Evolutionary conservation across 2,888 invertebrate species (phyloP).

Genomic region (Baccha elongata): DNA sequence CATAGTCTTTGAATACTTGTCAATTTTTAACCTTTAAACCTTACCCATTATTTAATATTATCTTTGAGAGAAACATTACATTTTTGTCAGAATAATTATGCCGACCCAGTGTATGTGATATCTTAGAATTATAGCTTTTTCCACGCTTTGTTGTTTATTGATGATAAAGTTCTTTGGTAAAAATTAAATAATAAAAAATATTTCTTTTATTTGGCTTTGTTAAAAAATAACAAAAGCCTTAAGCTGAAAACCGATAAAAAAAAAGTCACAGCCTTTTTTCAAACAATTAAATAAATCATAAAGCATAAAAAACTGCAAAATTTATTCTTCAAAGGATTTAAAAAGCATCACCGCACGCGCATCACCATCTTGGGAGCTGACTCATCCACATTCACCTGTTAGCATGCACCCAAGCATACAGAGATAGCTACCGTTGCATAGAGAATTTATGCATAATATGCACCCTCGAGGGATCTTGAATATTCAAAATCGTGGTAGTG

Average conservation of each 20-base stretch:
- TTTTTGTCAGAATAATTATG: too few species aligned
- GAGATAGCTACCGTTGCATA: constrained; percentile 29
- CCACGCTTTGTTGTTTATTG: neutral
- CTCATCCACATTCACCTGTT: constrained; percentile 59
- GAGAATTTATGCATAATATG: constrained; percentile 63
- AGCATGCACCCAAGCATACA: constrained; percentile 42
- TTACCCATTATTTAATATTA: too few species aligned
- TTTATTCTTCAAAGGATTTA: constrained; percentile 49
- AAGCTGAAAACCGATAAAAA: constrained; percentile 31
- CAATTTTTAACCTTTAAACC: too few species aligned
- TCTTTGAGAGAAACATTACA: too few species aligned
- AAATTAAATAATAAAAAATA: constrained; percentile 4
- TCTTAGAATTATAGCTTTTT: too few species aligned
- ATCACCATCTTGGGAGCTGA: neutral
- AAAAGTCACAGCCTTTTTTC: too few species aligned
- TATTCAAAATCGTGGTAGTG: constrained; percentile 35
- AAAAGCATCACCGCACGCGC: constrained; percentile 16
- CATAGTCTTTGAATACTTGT: too few species aligned
- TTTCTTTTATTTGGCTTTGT: constrained; percentile 37
- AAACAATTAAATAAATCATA: too few species aligned
- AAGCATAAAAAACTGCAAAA: constrained; percentile 34
- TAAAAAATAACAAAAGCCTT: constrained; percentile 34
- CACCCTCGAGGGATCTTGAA: constrained; percentile 53
- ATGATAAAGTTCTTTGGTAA: neutral
- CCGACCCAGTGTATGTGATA: too few species aligned